A percentile compares a stretch with the other conserved stretches of the same genome.
These are phyloP conservation scores for Drosophila koepferae DNA, from an alignment of 2,888 invertebrate genomes.

Conservation along the genomic window DNA sequence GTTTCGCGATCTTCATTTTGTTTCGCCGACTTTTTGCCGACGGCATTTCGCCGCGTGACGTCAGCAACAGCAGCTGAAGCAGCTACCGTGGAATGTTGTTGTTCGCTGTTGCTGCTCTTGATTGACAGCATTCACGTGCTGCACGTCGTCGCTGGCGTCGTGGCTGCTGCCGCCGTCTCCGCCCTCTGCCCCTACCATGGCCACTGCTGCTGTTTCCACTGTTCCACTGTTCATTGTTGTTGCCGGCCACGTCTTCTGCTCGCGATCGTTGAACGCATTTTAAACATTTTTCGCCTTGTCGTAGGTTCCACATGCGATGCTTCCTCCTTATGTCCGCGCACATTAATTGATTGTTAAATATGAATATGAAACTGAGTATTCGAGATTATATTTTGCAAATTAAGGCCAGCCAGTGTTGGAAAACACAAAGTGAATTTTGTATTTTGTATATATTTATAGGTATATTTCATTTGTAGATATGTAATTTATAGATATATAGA, in stretches of 20 bases:
- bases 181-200: conserved; percentile 11
- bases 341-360: conserved; percentile 19
- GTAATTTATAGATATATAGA: no score
- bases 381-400: background rate
- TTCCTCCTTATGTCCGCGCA: conserved; percentile 13
- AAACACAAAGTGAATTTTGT: background rate
- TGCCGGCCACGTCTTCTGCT: conserved; percentile 25
- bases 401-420: background rate
- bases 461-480: background rate
- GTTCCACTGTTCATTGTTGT: conserved; percentile 12
- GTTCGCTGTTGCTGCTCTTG: conserved; percentile 47
- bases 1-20: conserved; percentile 62
- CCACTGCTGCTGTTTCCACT: background rate
- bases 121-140: conserved; percentile 81
- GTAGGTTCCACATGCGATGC: conserved; percentile 46
- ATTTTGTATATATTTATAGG: background rate
- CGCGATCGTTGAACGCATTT: conserved; percentile 42
- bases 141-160: conserved; percentile 59
- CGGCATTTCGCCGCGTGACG: conserved; percentile 73
- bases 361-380: conserved; percentile 12
- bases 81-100: conserved; percentile 63
- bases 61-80: conserved; percentile 38
- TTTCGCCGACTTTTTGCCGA: conserved; percentile 71
- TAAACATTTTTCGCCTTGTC: conserved; percentile 56
- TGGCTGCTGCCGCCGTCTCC: conserved; percentile 13